Evolutionary conservation across 2,888 invertebrate genomes (phyloP).

Genomic region (Amaurobius ferox): DNA sequence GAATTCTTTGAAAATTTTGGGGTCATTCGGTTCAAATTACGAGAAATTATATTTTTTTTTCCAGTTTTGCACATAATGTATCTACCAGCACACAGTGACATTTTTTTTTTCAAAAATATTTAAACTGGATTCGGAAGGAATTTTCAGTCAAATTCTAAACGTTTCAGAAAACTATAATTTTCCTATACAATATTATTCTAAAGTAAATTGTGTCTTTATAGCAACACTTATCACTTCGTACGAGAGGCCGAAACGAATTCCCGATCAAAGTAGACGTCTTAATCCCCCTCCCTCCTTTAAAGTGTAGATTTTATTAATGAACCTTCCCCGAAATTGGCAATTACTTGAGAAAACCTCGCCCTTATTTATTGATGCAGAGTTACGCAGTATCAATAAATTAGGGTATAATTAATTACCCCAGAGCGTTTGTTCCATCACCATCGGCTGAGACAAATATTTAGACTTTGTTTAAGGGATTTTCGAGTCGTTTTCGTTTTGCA

Average conservation of each 20-base stretch:
- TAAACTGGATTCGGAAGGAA: too few species aligned
- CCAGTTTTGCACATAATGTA: too few species aligned
- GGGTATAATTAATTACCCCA: conserved; percentile 45
- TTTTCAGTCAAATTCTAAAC: too few species aligned
- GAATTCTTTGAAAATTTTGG: too few species aligned
- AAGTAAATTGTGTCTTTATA: too few species aligned
- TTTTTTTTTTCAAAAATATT: too few species aligned
- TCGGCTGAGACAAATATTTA: background rate
- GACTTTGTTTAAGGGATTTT: background rate
- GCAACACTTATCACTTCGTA: too few species aligned
- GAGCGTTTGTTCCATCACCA: background rate
- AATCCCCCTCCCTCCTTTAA: background rate
- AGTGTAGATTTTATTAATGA: background rate
- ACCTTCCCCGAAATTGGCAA: background rate
- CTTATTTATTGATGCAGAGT: background rate
- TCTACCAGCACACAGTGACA: too few species aligned
- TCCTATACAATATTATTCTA: too few species aligned
- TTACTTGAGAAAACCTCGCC: background rate
- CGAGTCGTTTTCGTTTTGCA: background rate
- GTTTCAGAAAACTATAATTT: too few species aligned
- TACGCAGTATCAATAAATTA: conserved; percentile 47
- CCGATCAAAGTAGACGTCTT: background rate
- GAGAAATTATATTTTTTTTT: too few species aligned
- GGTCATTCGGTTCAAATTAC: too few species aligned
- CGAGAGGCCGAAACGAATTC: background rate